Percentiles rank a stretch among this genome's conserved stretches.
Evolutionary conservation across 2,888 invertebrate genomes (phyloP).

Genomic region (Drosophila nigricruria): DNA sequence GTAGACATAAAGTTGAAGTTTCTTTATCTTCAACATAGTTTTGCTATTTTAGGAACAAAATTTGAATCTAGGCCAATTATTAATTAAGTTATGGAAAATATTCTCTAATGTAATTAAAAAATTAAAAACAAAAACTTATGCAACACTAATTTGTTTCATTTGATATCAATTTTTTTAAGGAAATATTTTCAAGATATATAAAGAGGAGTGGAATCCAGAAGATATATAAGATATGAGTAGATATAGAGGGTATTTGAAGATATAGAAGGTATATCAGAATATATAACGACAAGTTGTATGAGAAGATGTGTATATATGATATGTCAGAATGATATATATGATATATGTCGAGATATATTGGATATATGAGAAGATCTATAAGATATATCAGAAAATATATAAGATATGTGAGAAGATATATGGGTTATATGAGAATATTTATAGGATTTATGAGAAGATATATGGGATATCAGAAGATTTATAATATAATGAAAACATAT

Average conservation of each 20-base stretch:
- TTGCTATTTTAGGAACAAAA: slow-evolving; percentile 8
- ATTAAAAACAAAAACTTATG: background rate
- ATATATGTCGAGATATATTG: too few relatives aligned
- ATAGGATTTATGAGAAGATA: too few relatives aligned
- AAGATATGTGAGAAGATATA: too few relatives aligned
- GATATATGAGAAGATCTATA: background rate
- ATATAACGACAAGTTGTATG: too few relatives aligned
- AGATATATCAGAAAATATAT: background rate
- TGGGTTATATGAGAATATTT: too few relatives aligned
- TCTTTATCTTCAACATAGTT: background rate
- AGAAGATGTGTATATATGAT: too few relatives aligned
- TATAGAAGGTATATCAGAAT: too few relatives aligned
- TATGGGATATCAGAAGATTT: too few relatives aligned
- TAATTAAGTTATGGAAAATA: background rate
- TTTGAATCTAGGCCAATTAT: slow-evolving; percentile 3
- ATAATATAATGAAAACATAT: too few relatives aligned
- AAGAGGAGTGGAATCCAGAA: background rate
- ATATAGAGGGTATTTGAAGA: too few relatives aligned
- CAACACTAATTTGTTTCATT: slow-evolving; percentile 4
- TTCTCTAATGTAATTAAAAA: background rate
- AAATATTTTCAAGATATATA: background rate
- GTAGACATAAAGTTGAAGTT: background rate
- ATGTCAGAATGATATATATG: too few relatives aligned
- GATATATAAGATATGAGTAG: background rate
- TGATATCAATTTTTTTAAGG: background rate